Evolutionary conservation across 1,140 invertebrate species (phyloP).

Genomic region (silkworm (Bombyx mori)): ASM3026992v2 NC_085133.1:5899501-5900000

Average conservation of each 20-base stretch:
- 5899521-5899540: constrained; percentile 67
- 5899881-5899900: not conserved
- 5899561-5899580: constrained; percentile 68
- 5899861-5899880: not conserved
- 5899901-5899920: constrained; percentile 1
- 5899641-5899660: constrained; percentile 68
- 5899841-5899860: constrained; percentile 20
- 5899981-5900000: constrained; percentile 49
- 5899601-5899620: constrained; percentile 65
- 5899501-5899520: constrained; percentile 61
- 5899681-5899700: constrained; percentile 66
- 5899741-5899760: constrained; percentile 64
- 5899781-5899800: constrained; percentile 56
- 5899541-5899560: constrained; percentile 70
- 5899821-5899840: constrained; percentile 23
- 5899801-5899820: constrained; percentile 41
- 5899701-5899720: constrained; percentile 29
- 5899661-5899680: constrained; percentile 66
- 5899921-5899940: not conserved
- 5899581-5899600: constrained; percentile 69
- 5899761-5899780: constrained; percentile 63
- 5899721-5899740: constrained; percentile 44
- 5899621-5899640: constrained; percentile 66
- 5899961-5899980: constrained; percentile 35
- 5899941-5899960: constrained; percentile 8